These are phyloP conservation scores for Diplogasteroides magnus DNA, from an alignment of 1,140 invertebrate genomes.

Conservation along the genomic window DNA sequence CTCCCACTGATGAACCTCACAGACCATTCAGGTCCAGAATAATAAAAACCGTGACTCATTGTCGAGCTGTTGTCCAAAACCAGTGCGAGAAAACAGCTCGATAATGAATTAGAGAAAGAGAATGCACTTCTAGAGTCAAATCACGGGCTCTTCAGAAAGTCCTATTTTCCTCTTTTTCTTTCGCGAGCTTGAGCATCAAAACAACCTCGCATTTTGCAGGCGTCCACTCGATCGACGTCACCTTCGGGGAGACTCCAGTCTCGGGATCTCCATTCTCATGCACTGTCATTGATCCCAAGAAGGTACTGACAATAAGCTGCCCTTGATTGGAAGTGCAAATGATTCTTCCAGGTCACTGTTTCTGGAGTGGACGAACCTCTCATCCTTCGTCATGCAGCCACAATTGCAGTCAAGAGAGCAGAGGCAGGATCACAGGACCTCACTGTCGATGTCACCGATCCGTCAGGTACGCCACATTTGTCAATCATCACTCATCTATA, in stretches of 20 bases:
- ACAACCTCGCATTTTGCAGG: conserved; percentile 58
- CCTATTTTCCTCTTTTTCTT: no score
- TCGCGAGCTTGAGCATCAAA: conserved; percentile 14
- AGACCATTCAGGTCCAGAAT: no score
- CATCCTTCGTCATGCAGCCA: conserved; percentile 56
- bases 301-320: conserved; percentile 58
- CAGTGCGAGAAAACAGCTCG: no score
- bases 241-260: conserved; percentile 81
- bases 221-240: conserved; percentile 75
- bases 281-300: conserved; percentile 83
- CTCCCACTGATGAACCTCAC: no score
- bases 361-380: conserved; percentile 56
- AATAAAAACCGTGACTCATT: no score
- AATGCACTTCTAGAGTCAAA: neutral
- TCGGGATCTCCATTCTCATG: conserved; percentile 91
- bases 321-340: neutral
- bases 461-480: neutral
- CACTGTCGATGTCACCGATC: conserved; percentile 24
- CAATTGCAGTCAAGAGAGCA: conserved; percentile 43
- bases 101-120: conserved; percentile 1
- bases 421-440: conserved; percentile 35
- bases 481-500: no score
- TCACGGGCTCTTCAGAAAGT: no score
- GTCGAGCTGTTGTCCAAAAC: no score
- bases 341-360: conserved; percentile 45